A percentile compares a stretch with the other conserved stretches of the same genome.
Conservation (phyloP, 2,888 invertebrate species). For the Plagiodera versicolora region DNA sequence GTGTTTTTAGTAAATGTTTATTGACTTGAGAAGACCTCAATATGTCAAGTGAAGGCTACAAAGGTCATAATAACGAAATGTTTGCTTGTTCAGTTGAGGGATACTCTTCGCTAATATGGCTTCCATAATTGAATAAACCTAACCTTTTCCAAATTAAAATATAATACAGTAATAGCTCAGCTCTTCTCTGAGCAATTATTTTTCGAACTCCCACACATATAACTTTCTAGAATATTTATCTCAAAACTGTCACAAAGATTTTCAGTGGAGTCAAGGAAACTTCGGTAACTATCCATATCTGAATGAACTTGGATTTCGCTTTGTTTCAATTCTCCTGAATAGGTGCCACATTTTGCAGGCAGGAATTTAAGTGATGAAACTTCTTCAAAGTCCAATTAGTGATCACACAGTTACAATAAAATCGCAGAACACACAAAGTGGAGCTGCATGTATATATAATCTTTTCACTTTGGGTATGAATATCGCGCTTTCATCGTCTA, state of each 20-base stretch:
- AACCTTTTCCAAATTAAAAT: background rate
- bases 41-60: background rate
- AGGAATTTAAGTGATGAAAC: background rate
- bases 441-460: no score
- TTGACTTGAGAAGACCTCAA: background rate
- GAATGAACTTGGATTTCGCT: background rate
- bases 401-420: background rate
- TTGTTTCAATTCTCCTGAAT: background rate
- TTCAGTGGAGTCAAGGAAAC: background rate
- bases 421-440: background rate
- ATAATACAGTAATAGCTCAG: no score
- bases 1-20: background rate
- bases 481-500: no score
- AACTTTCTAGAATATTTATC: background rate
- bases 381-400: background rate
- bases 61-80: background rate
- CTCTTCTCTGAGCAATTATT: no score
- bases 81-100: background rate
- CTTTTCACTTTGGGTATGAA: no score
- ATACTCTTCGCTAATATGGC: background rate
- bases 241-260: background rate
- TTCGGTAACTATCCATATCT: background rate
- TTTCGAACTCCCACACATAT: no score
- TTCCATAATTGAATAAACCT: background rate
- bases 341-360: background rate